Evolutionary conservation across 2,797 vertebrate species (phyloP).

Genomic region (Pipistrellus nathusii): DNA sequence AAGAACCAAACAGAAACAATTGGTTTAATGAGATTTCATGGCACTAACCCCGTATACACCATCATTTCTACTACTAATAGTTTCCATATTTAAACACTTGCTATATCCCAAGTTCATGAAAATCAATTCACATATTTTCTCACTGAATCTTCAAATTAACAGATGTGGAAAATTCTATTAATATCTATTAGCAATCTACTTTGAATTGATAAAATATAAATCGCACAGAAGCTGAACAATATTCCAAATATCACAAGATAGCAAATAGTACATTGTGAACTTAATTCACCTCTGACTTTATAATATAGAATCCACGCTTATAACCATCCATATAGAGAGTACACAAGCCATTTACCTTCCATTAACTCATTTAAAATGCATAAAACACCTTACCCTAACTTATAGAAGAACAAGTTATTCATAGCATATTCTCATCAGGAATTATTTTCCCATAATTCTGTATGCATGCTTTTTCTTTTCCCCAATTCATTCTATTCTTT

Average conservation of each 20-base stretch:
- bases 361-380: not conserved
- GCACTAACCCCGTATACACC: not conserved
- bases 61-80: not conserved
- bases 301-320: not conserved
- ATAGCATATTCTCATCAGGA: not conserved
- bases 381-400: slow-evolving; percentile 29
- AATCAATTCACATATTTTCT: not conserved
- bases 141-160: slow-evolving; percentile 3
- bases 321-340: not conserved
- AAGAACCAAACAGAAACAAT: not conserved
- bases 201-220: slow-evolving; percentile 23
- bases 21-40: not conserved
- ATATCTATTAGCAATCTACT: not conserved
- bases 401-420: not conserved
- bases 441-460: not conserved
- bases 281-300: slow-evolving; percentile 1
- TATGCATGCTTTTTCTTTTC: not conserved
- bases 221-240: not conserved
- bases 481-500: not conserved
- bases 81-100: not conserved
- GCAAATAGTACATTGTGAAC: not conserved
- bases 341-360: not conserved
- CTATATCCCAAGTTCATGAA: not conserved
- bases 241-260: not conserved
- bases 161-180: not conserved